These are phyloP conservation scores for Hydra vulgaris DNA, from an alignment of 30 jellyfish, hydroid and myxozoan genomes.

Conservation along the genomic window DNA sequence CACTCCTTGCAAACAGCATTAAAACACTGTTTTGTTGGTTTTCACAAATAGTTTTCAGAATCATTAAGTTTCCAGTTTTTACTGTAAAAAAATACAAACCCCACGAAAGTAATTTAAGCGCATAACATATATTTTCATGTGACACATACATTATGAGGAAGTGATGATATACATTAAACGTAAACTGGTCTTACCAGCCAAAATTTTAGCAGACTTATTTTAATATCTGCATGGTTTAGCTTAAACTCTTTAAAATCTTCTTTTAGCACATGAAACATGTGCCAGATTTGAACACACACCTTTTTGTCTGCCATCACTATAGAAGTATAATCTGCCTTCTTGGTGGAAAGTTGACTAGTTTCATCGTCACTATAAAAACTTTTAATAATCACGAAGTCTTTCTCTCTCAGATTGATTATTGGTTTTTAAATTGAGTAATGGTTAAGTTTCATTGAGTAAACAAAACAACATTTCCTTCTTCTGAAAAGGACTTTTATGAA, in stretches of 20 bases:
- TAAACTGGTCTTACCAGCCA: background rate
- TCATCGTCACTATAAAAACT: background rate
- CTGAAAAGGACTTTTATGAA: background rate
- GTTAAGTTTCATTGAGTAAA: background rate
- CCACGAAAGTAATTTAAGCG: background rate
- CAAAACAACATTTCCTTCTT: background rate
- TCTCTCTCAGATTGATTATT: background rate
- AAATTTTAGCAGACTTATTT: background rate
- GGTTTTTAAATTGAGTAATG: background rate
- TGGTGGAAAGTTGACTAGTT: background rate
- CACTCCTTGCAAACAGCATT: background rate
- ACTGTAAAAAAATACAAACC: background rate
- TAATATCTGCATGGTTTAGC: background rate
- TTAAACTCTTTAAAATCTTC: background rate
- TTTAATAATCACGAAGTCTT: background rate
- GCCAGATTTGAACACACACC: background rate
- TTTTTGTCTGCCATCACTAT: background rate
- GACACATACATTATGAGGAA: background rate
- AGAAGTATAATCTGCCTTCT: background rate
- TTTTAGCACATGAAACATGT: background rate
- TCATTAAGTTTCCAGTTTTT: background rate
- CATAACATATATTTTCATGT: background rate
- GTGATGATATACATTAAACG: background rate
- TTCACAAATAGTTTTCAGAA: background rate
- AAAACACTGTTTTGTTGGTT: background rate